These are phyloP conservation scores for Dolichoris vasculosae DNA, from an alignment of 1,140 invertebrate genomes.

Conservation along the genomic window DNA sequence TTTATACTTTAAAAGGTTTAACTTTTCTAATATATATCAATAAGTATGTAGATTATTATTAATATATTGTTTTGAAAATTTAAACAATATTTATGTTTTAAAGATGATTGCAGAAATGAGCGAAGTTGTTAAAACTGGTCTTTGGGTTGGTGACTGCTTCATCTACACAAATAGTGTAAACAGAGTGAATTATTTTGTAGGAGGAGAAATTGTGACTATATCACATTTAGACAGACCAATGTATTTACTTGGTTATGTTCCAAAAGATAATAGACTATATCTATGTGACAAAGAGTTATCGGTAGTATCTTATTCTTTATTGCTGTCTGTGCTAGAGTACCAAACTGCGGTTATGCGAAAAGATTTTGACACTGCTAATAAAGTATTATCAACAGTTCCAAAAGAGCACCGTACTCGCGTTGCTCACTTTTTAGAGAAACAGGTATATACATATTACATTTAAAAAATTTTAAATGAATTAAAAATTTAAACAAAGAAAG, in stretches of 20 bases:
- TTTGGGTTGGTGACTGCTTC: slow-evolving; percentile 99
- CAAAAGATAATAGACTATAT: slow-evolving; percentile 97
- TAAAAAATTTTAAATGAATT: neutral
- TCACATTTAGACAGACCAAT: slow-evolving; percentile 95
- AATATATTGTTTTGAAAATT: neutral
- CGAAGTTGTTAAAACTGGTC: slow-evolving; percentile 95
- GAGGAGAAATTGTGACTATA: slow-evolving; percentile 98
- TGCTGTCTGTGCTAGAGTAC: slow-evolving; percentile 97
- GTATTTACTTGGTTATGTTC: slow-evolving; percentile 97
- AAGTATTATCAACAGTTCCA: slow-evolving; percentile 95
- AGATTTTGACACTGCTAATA: slow-evolving; percentile 97
- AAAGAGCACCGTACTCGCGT: slow-evolving; percentile 96
- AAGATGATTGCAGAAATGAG: slow-evolving; percentile 90
- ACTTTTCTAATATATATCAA: neutral
- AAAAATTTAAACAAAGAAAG: neutral
- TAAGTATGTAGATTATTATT: neutral
- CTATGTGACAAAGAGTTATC: slow-evolving; percentile 98
- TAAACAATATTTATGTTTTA: slow-evolving; percentile 50
- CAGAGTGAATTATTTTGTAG: slow-evolving; percentile 98
- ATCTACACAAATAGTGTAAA: slow-evolving; percentile 99
- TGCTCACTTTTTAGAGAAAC: slow-evolving; percentile 99
- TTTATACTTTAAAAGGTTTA: no score
- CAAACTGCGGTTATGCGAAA: slow-evolving; percentile 99
- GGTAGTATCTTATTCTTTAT: slow-evolving; percentile 89
- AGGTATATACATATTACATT: slow-evolving; percentile 75